These are phyloP conservation scores for Nebria ingens DNA, from an alignment of 1,140 invertebrate species.

Conservation along the genomic window DNA sequence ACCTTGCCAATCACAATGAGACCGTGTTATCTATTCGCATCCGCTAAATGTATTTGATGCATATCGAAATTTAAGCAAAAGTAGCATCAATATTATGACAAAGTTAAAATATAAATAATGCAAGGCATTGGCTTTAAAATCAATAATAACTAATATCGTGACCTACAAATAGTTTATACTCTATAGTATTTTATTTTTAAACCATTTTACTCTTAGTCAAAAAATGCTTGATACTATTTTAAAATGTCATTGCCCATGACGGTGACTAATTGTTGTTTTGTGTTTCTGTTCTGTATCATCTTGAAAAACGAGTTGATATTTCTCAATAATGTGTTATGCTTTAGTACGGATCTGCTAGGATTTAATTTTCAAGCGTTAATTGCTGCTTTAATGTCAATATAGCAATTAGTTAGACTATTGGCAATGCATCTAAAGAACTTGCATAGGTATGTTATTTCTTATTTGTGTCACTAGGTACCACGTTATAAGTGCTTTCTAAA, in stretches of 20 bases:
- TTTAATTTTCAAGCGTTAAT: slow-evolving; percentile 12
- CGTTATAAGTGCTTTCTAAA: not conserved
- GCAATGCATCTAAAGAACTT: slow-evolving; percentile 1
- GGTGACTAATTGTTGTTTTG: slow-evolving; percentile 7
- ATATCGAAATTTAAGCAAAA: not conserved
- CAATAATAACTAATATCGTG: too few relatives aligned
- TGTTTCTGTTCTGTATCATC: not conserved
- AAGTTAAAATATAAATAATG: too few relatives aligned
- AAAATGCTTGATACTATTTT: slow-evolving; percentile 8
- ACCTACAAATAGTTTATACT: too few relatives aligned
- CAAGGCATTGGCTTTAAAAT: too few relatives aligned
- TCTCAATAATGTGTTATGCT: too few relatives aligned
- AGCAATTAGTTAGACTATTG: slow-evolving; percentile 14
- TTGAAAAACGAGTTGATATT: too few relatives aligned
- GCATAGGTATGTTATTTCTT: not conserved
- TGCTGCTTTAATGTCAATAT: slow-evolving; percentile 15
- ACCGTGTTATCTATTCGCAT: not conserved
- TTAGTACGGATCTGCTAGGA: not conserved
- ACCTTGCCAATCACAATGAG: slow-evolving; percentile 30
- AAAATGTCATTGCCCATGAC: slow-evolving; percentile 9
- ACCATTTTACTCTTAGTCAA: not conserved
- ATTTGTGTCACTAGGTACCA: not conserved
- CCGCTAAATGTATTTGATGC: not conserved
- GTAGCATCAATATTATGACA: too few relatives aligned
- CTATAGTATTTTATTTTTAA: not conserved